A percentile compares a stretch with the other conserved stretches of the same genome.
These are phyloP conservation scores for Pocota personata DNA, from an alignment of 2,888 invertebrate species.

Conservation along the genomic window DNA sequence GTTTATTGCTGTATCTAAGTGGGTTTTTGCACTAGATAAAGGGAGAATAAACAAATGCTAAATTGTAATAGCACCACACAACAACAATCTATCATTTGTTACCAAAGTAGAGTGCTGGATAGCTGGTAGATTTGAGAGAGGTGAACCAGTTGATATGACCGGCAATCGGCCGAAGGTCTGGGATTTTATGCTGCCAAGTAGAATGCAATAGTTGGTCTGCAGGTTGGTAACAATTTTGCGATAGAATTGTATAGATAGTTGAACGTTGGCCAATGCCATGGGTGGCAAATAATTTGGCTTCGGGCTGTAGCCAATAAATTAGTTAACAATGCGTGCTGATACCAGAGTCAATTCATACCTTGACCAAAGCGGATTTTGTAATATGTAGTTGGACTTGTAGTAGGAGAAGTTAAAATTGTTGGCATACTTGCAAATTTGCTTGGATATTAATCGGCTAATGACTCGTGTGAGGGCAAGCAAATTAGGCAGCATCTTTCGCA, in stretches of 20 bases:
- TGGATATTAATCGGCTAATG: neutral
- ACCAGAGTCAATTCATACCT: neutral
- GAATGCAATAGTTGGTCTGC: neutral
- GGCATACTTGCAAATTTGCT: conserved; percentile 1
- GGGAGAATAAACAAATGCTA: neutral
- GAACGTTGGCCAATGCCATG: conserved; percentile 22
- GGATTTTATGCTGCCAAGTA: conserved; percentile 3
- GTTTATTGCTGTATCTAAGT: neutral
- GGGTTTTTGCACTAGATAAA: neutral
- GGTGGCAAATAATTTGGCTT: conserved; percentile 22
- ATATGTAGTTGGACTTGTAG: neutral
- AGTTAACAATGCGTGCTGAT: conserved; percentile 31
- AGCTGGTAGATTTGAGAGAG: neutral
- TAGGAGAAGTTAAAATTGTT: neutral
- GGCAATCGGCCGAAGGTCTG: conserved; percentile 22
- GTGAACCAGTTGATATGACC: neutral
- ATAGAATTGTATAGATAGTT: conserved; percentile 3
- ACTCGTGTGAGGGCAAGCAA: neutral
- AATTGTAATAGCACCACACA: neutral
- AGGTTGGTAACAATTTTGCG: neutral
- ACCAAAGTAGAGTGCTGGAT: neutral
- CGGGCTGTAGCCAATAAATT: conserved; percentile 31
- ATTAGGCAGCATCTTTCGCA: neutral
- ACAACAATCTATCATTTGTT: neutral
- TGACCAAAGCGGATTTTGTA: neutral